Conservation (phyloP, 2,113 vertebrate species). For the Jaculus jaculus region DNA sequence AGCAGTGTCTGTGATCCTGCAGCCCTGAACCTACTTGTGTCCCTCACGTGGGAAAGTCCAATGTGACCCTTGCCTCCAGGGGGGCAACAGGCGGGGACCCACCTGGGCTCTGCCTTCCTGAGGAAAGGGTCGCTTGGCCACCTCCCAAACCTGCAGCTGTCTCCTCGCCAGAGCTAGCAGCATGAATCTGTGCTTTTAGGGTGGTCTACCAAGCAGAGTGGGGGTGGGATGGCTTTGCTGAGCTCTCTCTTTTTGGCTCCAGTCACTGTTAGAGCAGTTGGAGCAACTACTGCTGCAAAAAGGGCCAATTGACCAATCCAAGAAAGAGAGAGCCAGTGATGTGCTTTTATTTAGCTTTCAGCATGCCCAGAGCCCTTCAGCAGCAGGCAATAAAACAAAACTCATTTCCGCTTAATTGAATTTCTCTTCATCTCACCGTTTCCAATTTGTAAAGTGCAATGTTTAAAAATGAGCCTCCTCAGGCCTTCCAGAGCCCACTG, state of each 20-base stretch:
- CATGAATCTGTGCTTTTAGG: constrained; percentile 74
- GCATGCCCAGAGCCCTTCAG: constrained; percentile 65
- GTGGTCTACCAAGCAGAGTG: constrained; percentile 67
- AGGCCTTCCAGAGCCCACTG: constrained; percentile 48
- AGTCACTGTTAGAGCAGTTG: constrained; percentile 43
- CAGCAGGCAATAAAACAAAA: constrained; percentile 75
- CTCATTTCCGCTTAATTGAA: constrained; percentile 74
- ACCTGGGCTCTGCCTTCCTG: constrained; percentile 59
- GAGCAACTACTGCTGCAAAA: constrained; percentile 44
- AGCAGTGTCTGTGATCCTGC: neutral
- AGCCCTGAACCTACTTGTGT: constrained; percentile 17
- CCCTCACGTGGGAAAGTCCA: constrained; percentile 7
- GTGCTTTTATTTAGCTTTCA: constrained; percentile 76
- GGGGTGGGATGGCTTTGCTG: constrained; percentile 58
- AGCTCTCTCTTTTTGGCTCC: constrained; percentile 72
- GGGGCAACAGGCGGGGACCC: constrained; percentile 15
- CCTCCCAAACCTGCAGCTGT: constrained; percentile 52
- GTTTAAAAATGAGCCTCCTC: constrained; percentile 70
- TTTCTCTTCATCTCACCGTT: constrained; percentile 48
- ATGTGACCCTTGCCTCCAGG: constrained; percentile 32
- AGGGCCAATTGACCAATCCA: constrained; percentile 57
- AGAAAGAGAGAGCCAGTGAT: constrained; percentile 72
- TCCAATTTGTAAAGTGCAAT: constrained; percentile 78
- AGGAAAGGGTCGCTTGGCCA: constrained; percentile 46
- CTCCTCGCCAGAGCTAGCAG: constrained; percentile 68